Percentiles rank a stretch among this genome's conserved stretches.
phyloP scores from a whole-genome alignment of 2,888 invertebrate genomes.

The Scaeva pyrastri region DNA sequence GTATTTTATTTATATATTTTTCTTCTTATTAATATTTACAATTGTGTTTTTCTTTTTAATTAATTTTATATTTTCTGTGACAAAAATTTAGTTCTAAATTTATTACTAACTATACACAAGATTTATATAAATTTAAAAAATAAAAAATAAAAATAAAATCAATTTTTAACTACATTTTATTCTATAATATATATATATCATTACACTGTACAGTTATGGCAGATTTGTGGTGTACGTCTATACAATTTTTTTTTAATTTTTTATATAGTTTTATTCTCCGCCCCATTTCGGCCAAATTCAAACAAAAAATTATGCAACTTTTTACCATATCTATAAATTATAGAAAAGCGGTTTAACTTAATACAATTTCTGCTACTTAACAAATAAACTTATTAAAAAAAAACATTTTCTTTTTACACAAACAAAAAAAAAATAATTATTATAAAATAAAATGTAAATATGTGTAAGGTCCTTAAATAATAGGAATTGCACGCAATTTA shows the following conservation, averaged over 20 bases:
- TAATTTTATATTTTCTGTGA: constrained; percentile 62
- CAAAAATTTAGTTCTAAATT: constrained; percentile 66
- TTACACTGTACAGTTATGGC: constrained; percentile 74
- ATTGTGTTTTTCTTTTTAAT: constrained; percentile 51
- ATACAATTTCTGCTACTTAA: constrained; percentile 73
- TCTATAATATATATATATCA: constrained; percentile 41
- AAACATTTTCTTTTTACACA: constrained; percentile 50
- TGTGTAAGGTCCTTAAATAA: constrained; percentile 81
- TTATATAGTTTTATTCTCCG: constrained; percentile 26
- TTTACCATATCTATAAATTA: constrained; percentile 19
- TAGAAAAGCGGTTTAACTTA: constrained; percentile 46
- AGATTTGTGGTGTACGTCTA: constrained; percentile 67
- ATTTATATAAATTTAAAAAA: constrained; percentile 47
- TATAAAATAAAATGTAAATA: constrained; percentile 52
- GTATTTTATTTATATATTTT: constrained; percentile 43
- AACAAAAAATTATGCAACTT: constrained; percentile 49
- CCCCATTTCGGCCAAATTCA: constrained; percentile 50
- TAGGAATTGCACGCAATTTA: constrained; percentile 82
- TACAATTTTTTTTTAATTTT: constrained; percentile 1
- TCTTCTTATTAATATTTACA: constrained; percentile 3
- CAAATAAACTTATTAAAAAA: constrained; percentile 57
- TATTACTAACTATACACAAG: constrained; percentile 81
- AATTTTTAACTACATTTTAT: constrained; percentile 38
- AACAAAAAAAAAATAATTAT: constrained; percentile 26
- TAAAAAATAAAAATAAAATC: background rate